These are phyloP conservation scores for Darevskia nairensis DNA, from an alignment of 2,797 vertebrate genomes.

Conservation along the genomic window DNA sequence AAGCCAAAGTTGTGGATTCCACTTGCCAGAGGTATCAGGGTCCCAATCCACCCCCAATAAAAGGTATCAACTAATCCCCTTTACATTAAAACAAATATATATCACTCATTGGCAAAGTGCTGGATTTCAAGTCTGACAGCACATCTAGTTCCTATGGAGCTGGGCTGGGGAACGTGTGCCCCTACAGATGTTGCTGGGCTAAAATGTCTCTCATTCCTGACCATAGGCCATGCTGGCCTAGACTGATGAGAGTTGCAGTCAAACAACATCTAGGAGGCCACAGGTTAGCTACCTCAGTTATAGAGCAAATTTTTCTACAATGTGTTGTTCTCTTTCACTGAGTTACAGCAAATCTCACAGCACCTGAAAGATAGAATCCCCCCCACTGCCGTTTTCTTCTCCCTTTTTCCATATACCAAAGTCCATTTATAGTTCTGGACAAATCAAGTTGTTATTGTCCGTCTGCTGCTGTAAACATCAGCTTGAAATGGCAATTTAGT, in stretches of 20 bases:
- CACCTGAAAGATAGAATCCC: background rate
- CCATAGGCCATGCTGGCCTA: too few relatives aligned
- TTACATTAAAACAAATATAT: slow-evolving; percentile 12
- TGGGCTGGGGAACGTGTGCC: background rate
- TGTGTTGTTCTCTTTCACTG: background rate
- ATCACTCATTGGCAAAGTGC: background rate
- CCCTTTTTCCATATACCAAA: background rate
- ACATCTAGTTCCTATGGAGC: background rate
- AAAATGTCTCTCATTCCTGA: too few relatives aligned
- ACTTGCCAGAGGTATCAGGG: background rate
- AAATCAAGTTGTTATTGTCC: background rate
- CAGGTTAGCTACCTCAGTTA: too few relatives aligned
- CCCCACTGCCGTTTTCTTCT: background rate
- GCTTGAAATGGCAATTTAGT: slow-evolving; percentile 1
- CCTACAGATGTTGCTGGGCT: too few relatives aligned
- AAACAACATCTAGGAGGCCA: too few relatives aligned
- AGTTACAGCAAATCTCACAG: background rate
- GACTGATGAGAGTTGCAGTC: too few relatives aligned
- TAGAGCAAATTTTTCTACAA: rapidly evolving
- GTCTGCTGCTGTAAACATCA: slow-evolving; percentile 23
- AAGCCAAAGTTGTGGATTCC: background rate
- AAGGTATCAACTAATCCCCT: background rate
- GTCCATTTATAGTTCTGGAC: background rate
- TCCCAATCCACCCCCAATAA: background rate
- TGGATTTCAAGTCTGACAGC: slow-evolving; percentile 6